These are phyloP conservation scores for Nomada fucata DNA, from an alignment of 2,888 invertebrate genomes.

Conservation along the genomic window DNA sequence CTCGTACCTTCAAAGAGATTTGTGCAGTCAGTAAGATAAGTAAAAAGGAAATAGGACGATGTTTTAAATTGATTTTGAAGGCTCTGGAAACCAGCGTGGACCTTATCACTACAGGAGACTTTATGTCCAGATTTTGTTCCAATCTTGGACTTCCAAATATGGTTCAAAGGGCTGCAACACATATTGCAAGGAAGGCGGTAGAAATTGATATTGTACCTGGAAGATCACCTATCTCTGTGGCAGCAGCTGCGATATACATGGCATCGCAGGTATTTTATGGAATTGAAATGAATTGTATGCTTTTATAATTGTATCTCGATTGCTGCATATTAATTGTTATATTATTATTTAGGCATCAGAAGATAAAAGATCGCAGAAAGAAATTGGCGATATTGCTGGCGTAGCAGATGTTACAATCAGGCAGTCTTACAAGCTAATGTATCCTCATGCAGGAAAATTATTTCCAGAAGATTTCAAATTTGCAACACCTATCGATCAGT, in stretches of 20 bases:
- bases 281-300: not conserved
- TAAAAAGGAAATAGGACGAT: constrained; percentile 99
- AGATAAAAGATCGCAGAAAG: constrained; percentile 87
- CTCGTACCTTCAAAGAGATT: constrained; percentile 99
- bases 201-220: constrained; percentile 99
- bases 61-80: constrained; percentile 98
- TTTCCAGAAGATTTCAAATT: constrained; percentile 99
- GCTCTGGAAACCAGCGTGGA: constrained; percentile 98
- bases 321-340: constrained; percentile 12
- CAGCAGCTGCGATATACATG: constrained; percentile 99
- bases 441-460: constrained; percentile 95
- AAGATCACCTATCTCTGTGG: constrained; percentile 98
- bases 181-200: constrained; percentile 98
- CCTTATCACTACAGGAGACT: constrained; percentile 98
- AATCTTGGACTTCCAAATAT: constrained; percentile 95
- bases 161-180: constrained; percentile 97
- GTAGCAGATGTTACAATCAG: constrained; percentile 93
- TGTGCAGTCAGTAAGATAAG: constrained; percentile 99
- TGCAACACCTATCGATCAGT: constrained; percentile 95
- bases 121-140: constrained; percentile 99
- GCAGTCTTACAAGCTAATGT: constrained; percentile 98
- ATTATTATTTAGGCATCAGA: constrained; percentile 88
- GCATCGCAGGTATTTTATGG: constrained; percentile 92
- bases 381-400: constrained; percentile 97
- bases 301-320: not conserved